Percentiles rank a stretch among this genome's conserved stretches.
phyloP scores from a whole-genome alignment of 1,140 invertebrate genomes.

The Melanaphis sacchari region DNA sequence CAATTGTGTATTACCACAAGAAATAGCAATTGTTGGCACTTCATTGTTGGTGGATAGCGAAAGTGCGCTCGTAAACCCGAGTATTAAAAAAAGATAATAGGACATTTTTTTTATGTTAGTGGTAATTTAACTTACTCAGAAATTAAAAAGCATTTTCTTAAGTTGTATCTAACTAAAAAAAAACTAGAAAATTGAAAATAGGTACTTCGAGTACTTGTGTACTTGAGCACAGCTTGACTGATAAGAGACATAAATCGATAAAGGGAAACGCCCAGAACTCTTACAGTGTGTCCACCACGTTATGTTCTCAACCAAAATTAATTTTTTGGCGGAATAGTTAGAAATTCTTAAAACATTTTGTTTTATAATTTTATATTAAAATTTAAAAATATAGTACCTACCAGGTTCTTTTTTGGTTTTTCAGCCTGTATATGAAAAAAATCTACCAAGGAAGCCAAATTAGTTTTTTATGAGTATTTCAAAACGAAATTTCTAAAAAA shows the following conservation, averaged over 20 bases:
- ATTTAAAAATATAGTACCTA: too few species aligned
- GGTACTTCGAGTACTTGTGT: not conserved
- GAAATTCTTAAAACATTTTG: too few species aligned
- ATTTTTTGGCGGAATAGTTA: not conserved
- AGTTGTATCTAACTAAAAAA: not conserved
- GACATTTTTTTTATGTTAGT: not conserved
- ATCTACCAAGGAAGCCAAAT: too few species aligned
- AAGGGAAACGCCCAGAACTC: constrained; percentile 17
- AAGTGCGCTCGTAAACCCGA: not conserved
- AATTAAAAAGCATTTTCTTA: not conserved
- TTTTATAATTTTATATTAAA: too few species aligned
- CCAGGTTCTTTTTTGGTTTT: too few species aligned
- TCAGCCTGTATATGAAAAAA: too few species aligned
- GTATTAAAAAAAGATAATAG: not conserved
- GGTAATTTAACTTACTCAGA: not conserved
- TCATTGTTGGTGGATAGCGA: not conserved
- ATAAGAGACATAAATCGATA: constrained; percentile 35
- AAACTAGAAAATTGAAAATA: not conserved
- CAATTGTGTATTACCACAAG: constrained; percentile 39
- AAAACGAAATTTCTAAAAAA: too few species aligned
- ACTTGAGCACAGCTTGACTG: not conserved
- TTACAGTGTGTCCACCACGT: not conserved
- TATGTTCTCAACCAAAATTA: not conserved
- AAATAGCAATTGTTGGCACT: constrained; percentile 29
- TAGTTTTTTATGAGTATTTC: too few species aligned